Evolutionary conservation across 2,113 vertebrate species (phyloP).

Genomic region (Speoplatyrhinus poulsoni): DNA sequence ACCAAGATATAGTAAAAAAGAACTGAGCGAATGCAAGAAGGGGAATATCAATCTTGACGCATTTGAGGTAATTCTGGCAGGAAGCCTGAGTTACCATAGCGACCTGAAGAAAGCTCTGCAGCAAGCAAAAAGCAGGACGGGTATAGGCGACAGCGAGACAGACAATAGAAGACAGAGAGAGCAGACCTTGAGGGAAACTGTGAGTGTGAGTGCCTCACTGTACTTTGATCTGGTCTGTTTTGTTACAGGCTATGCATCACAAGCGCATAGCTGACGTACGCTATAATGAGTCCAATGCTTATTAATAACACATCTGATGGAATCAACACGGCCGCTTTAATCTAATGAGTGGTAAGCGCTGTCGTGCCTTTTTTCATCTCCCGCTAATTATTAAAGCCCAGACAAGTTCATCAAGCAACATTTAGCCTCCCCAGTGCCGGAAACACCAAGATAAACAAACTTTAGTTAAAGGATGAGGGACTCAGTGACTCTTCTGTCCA

Average conservation of each 20-base stretch:
- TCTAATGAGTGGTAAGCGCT: neutral
- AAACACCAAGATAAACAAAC: conserved; percentile 13
- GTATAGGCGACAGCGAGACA: conserved; percentile 8
- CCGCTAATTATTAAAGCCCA: conserved; percentile 21
- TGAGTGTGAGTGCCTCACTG: conserved; percentile 15
- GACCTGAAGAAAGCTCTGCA: conserved; percentile 62
- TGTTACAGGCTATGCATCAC: neutral
- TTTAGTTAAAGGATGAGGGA: conserved; percentile 37
- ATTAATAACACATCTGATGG: conserved; percentile 3
- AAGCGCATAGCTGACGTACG: neutral
- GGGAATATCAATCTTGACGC: conserved; percentile 60
- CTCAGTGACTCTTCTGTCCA: conserved; percentile 43
- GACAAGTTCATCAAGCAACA: conserved; percentile 42
- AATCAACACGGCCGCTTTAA: neutral
- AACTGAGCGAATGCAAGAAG: conserved; percentile 40
- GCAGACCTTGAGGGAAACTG: conserved; percentile 56
- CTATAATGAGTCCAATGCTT: neutral
- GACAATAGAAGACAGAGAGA: conserved; percentile 20
- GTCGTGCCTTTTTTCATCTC: conserved; percentile 7
- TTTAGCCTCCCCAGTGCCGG: conserved; percentile 39
- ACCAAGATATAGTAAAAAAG: conserved; percentile 20
- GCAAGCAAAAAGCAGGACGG: conserved; percentile 19
- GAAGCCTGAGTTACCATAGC: conserved; percentile 71
- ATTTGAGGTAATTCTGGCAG: conserved; percentile 65
- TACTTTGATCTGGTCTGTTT: conserved; percentile 12